These are phyloP conservation scores for Herpailurus yagouaroundi DNA, from an alignment of 2,113 vertebrate species.

Conservation along the genomic window DNA sequence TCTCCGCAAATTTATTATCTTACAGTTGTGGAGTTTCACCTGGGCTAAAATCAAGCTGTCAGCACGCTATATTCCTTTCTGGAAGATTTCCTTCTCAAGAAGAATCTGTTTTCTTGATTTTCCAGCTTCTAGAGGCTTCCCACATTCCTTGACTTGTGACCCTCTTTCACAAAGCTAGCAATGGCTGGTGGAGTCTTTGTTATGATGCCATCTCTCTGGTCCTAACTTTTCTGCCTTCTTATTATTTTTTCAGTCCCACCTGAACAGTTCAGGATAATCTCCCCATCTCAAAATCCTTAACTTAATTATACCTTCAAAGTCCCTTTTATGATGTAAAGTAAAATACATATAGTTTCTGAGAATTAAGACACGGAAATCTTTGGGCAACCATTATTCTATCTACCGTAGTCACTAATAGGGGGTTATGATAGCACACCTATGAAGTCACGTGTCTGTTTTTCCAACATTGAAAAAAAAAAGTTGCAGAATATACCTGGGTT, in stretches of 20 bases:
- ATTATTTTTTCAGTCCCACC: background rate
- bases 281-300: background rate
- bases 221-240: background rate
- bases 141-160: background rate
- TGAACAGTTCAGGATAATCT: background rate
- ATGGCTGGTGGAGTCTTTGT: background rate
- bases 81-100: background rate
- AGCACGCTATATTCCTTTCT: background rate
- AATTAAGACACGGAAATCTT: background rate
- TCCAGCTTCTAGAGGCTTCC: background rate
- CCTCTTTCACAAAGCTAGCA: background rate
- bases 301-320: background rate
- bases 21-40: background rate
- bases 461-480: background rate
- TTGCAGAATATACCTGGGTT: background rate
- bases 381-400: background rate
- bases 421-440: background rate
- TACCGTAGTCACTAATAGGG: background rate
- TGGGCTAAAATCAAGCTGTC: background rate
- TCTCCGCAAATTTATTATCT: background rate
- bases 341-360: background rate
- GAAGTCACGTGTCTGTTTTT: background rate
- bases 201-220: background rate
- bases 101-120: conserved; percentile 9
- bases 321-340: background rate